Evolutionary conservation across 2,113 vertebrate species (phyloP).

Genomic region (Fukomys damarensis): DNA sequence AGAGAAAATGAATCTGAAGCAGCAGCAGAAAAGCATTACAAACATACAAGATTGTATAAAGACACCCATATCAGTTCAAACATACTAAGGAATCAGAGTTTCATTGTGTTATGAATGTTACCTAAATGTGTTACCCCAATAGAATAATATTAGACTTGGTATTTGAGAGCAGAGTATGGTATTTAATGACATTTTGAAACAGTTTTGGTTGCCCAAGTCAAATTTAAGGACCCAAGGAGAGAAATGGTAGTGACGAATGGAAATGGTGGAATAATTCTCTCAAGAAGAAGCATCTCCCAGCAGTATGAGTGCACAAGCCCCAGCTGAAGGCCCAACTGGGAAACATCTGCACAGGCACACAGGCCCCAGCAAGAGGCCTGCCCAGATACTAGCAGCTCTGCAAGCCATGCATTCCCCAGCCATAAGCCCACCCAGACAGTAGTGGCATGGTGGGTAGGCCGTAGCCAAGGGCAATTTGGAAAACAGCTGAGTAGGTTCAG

Average conservation of each 20-base stretch:
- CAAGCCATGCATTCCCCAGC: too few relatives aligned
- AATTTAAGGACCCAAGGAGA: neutral
- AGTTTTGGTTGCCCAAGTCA: neutral
- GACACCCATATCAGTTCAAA: neutral
- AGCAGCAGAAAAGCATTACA: neutral
- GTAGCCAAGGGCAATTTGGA: too few relatives aligned
- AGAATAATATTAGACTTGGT: neutral
- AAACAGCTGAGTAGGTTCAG: too few relatives aligned
- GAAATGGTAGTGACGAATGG: neutral
- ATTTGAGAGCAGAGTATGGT: neutral
- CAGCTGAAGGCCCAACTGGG: too few relatives aligned
- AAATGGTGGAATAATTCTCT: neutral
- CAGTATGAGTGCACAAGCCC: too few relatives aligned
- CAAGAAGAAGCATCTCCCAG: too few relatives aligned
- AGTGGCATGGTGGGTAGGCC: too few relatives aligned
- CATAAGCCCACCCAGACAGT: too few relatives aligned
- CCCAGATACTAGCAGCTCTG: too few relatives aligned
- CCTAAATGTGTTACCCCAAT: neutral
- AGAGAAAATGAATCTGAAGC: neutral
- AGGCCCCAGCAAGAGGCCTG: too few relatives aligned
- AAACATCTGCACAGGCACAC: too few relatives aligned
- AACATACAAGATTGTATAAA: neutral
- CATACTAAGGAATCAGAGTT: neutral
- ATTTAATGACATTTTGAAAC: neutral
- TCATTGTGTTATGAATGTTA: neutral